phyloP scores from a whole-genome alignment of 35 echinoderm and acorn worm genomes.

The Anneissia japonica region DNA sequence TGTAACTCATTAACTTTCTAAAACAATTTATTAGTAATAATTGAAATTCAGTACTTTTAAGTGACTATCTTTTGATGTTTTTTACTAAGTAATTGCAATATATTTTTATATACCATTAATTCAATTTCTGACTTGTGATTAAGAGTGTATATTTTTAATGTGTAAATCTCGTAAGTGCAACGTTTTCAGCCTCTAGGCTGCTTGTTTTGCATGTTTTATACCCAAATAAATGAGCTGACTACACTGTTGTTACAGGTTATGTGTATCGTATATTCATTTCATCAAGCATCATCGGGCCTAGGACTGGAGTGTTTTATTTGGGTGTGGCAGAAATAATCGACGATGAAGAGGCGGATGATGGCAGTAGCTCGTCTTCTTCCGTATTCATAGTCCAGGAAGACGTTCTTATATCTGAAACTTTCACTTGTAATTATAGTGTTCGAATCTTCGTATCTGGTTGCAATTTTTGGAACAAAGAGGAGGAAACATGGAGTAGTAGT shows the following conservation, averaged over 20 bases:
- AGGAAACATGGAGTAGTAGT: not conserved
- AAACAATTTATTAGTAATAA: too few species aligned
- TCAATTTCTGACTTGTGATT: too few species aligned
- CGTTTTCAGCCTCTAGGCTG: too few species aligned
- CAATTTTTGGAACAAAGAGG: not conserved
- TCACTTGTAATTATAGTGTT: not conserved
- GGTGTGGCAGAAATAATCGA: not conserved
- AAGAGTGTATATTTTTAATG: too few species aligned
- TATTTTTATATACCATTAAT: too few species aligned
- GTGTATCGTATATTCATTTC: not conserved
- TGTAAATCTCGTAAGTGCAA: too few species aligned
- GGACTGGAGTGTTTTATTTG: not conserved
- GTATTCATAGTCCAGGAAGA: not conserved
- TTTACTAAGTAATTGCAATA: too few species aligned
- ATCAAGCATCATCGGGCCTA: not conserved
- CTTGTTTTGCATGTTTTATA: too few species aligned
- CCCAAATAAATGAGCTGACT: too few species aligned
- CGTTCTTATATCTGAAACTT: not conserved
- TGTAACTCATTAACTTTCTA: too few species aligned
- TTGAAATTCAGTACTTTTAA: too few species aligned
- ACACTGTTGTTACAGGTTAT: not conserved
- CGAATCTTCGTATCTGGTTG: not conserved
- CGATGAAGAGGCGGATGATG: not conserved
- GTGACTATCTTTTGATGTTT: too few species aligned
- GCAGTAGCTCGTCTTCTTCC: not conserved